phyloP scores from a whole-genome alignment of 2,888 invertebrate species.

The Syritta pipiens region DNA sequence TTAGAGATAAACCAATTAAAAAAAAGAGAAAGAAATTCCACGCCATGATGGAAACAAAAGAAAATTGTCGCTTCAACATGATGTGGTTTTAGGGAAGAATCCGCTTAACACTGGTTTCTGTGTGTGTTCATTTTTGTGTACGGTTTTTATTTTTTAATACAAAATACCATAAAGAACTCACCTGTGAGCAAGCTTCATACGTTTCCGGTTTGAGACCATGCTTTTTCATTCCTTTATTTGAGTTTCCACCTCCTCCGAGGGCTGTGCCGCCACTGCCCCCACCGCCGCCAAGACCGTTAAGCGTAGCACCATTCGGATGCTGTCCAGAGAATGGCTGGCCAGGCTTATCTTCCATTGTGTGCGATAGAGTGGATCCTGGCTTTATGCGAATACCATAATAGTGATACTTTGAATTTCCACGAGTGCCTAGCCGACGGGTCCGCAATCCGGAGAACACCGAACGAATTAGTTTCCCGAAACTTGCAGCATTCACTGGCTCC shows the following conservation, averaged over 20 bases:
- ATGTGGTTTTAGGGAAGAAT: too few relatives aligned
- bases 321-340: slow-evolving; percentile 70
- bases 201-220: slow-evolving; percentile 77
- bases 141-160: too few relatives aligned
- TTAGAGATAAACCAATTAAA: too few relatives aligned
- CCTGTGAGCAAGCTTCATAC: slow-evolving; percentile 79
- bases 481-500: slow-evolving; percentile 99
- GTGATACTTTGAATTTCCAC: slow-evolving; percentile 99
- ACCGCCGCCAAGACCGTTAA: slow-evolving; percentile 43
- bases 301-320: slow-evolving; percentile 50
- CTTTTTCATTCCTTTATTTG: slow-evolving; percentile 73
- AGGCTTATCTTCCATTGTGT: slow-evolving; percentile 81
- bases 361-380: slow-evolving; percentile 87
- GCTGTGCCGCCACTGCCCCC: slow-evolving; percentile 26
- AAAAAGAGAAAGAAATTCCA: too few relatives aligned
- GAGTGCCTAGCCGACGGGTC: slow-evolving; percentile 95
- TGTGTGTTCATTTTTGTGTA: background rate
- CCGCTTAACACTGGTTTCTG: too few relatives aligned
- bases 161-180: slow-evolving; percentile 62
- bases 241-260: slow-evolving; percentile 37
- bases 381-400: slow-evolving; percentile 99
- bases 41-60: background rate
- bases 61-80: background rate
- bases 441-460: slow-evolving; percentile 98
- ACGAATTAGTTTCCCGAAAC: slow-evolving; percentile 98